Percentiles rank a stretch among this genome's conserved stretches.
Evolutionary conservation across 2,113 vertebrate genomes (phyloP).

Genomic region (Platysternon megacephalum): DNA sequence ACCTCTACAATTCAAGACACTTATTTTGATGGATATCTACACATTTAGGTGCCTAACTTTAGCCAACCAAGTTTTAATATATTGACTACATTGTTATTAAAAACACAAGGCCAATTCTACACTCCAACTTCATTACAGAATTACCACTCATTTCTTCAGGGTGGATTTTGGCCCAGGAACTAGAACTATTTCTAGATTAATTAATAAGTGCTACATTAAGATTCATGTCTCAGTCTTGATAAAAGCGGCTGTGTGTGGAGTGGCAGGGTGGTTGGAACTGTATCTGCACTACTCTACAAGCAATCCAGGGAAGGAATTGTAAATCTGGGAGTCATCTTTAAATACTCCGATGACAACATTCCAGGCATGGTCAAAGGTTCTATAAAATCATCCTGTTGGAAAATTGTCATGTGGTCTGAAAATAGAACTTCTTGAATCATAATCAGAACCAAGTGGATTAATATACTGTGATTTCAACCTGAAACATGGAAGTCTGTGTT

Average conservation of each 20-base stretch:
- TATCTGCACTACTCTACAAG: too few species aligned
- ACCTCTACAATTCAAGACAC: not conserved
- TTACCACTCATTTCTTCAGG: too few species aligned
- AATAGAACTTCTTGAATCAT: not conserved
- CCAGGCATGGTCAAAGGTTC: not conserved
- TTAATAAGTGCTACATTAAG: too few species aligned
- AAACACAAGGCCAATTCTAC: too few species aligned
- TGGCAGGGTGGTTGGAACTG: too few species aligned
- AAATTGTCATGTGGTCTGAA: not conserved
- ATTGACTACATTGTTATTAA: too few species aligned
- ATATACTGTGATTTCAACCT: not conserved
- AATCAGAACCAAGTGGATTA: not conserved
- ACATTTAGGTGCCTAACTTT: fast-evolving
- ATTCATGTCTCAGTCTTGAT: too few species aligned
- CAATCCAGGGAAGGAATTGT: not conserved
- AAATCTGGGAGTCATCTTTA: not conserved
- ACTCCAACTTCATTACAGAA: too few species aligned
- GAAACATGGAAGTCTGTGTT: not conserved
- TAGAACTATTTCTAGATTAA: too few species aligned
- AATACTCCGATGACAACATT: not conserved
- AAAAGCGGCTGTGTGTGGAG: too few species aligned
- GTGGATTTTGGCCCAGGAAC: too few species aligned
- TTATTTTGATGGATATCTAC: not conserved
- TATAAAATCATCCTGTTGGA: not conserved
- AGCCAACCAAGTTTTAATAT: not conserved